Percentiles rank a stretch among this genome's conserved stretches.
Evolutionary conservation across 2,888 invertebrate species (phyloP).

Genomic region (Drosophila tanythrix): DNA sequence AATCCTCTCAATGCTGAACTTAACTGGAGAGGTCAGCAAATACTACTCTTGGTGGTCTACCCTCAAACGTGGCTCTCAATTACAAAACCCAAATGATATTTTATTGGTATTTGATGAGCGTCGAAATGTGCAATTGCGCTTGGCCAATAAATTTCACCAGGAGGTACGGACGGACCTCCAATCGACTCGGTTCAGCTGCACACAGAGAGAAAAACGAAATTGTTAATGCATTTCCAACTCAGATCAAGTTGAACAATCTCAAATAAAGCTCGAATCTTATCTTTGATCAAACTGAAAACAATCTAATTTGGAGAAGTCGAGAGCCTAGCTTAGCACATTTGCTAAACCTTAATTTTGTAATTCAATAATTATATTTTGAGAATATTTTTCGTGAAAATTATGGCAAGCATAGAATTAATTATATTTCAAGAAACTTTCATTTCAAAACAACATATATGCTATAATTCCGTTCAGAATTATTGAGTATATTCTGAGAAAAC

Average conservation of each 20-base stretch:
- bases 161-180: not conserved
- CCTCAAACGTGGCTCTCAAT: slow-evolving; percentile 47
- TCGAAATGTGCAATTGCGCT: slow-evolving; percentile 72
- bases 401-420: not conserved
- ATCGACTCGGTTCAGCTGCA: not conserved
- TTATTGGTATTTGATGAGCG: slow-evolving; percentile 78
- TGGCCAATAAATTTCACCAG: slow-evolving; percentile 62
- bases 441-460: too few species aligned
- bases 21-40: slow-evolving; percentile 15
- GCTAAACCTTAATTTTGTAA: too few species aligned
- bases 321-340: not conserved
- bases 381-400: not conserved
- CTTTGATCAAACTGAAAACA: not conserved
- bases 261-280: not conserved
- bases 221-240: not conserved
- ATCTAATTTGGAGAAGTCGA: too few species aligned
- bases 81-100: slow-evolving; percentile 78
- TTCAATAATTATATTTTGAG: not conserved
- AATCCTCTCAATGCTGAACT: slow-evolving; percentile 6
- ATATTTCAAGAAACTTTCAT: not conserved
- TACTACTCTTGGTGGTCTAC: slow-evolving; percentile 51
- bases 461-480: not conserved
- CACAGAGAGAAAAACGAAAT: not conserved
- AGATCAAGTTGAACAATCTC: not conserved
- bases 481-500: not conserved